Base-by-base conservation (phyloP, 1,140 invertebrate species). In the Eufriesea mexicana region DNA sequence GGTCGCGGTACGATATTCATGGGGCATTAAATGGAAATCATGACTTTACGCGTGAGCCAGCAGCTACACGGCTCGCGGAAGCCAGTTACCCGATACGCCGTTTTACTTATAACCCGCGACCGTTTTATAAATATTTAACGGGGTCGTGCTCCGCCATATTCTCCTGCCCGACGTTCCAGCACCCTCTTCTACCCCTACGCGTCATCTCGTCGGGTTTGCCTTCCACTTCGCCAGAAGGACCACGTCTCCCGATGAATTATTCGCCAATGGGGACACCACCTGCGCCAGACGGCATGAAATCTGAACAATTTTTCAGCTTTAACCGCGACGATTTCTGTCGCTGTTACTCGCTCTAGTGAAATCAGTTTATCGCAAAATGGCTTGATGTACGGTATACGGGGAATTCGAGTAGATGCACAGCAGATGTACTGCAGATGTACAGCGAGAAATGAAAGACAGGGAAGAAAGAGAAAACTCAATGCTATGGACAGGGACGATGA, bases 61-160 rank as follows among this genome's bases (percentile, higher is more conserved):
- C 47, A 57, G 64, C 66, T 80, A 62, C 57, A 64, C 76, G 61
- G 28, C 55, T 64, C 59, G 66, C 57, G 68, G 28, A 79, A 35
- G 18, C 55, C 66, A 75, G 64, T 61, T 77, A 71, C 20, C 61
- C 80, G 80, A 87, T 82, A 80, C 78, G 59, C 54, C 73, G 79
- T 83, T 91, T 89, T 90, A 83, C 84, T 89, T 89, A 90, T 89
- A 89, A 89, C 71, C 68, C 42, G 79, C 84, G 79, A 84, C 62
- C 74, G 73, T 90, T 90, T 90, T 89, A 90, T 90, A 90, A 90
- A 90, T 90, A 90, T 90, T 89, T 89, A 88, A 89, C 70, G 85
- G n/a, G 62, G 45, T 42, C 70, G 54, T 72, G 64, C 68, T 80
- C 83, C 35, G 71, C 75, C 86, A 70, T 80, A 86, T 81, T 78